Evolutionary conservation across 2,888 invertebrate genomes (phyloP), one percentile per base, ranked within the genome.

Genomic region (Junonia oenone): DNA sequence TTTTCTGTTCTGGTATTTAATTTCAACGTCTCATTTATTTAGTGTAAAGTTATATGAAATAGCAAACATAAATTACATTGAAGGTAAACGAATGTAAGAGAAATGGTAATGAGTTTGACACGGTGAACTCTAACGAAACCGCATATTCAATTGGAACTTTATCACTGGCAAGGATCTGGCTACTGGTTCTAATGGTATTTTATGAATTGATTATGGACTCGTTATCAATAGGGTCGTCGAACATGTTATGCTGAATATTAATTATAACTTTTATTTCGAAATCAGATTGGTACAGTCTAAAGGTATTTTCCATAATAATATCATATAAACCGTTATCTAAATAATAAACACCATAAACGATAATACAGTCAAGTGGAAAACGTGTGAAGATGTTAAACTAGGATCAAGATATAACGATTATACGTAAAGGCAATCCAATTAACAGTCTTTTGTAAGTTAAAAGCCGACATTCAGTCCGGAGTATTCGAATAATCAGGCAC

Each of bases 361-460:
- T 26, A 26, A 17, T 9, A 17, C 17, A 17, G 8, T 14, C 26
- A 6, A 29, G n/a, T 31, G 0, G 13, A 51, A 31, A 40, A 33
- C 13, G 13, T 31, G 29, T 40, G 19, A 72, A 74, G 69, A 75
- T 62, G 72, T 75, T 75, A 80, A 55, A 55, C 48, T 45, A 55
- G 58, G 56, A 53, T 56, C 33, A 51, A 51, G 83, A 76, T 74
- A 78, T 77, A 80, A 69, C 73, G 68, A 68, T 81, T 76, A 82
- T 78, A 81, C 77, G 78, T 82, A 83, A 79, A 83, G 78, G 78
- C 78, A 78, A 79, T 78, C 68, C 83, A 87, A 86, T 90, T 89
- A 87, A 73, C 88, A 79, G 47, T 83, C 82, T 76, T 85, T 88
- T 88, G 80, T 81, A 75, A 69, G 63, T 69, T 87, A 86, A 89